Evolutionary conservation across 2,888 invertebrate species (phyloP).

Genomic region (Cryptocephalus moraei): DNA sequence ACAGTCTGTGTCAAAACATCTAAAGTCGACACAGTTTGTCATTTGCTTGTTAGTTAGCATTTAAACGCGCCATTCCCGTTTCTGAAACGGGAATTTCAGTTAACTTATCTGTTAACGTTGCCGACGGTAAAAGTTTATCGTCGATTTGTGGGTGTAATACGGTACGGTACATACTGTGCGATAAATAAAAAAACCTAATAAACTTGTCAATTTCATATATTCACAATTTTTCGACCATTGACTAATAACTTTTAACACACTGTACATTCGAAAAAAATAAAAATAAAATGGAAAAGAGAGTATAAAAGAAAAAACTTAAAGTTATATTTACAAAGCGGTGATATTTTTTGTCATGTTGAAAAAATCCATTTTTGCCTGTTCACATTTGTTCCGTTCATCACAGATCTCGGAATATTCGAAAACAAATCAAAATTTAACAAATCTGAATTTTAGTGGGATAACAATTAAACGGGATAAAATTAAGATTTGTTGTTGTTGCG

Average conservation of each 20-base stretch:
- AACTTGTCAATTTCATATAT: slow-evolving; percentile 40
- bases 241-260: slow-evolving; percentile 38
- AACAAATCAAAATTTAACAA: slow-evolving; percentile 19
- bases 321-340: slow-evolving; percentile 37
- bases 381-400: slow-evolving; percentile 20
- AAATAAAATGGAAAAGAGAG: too few species aligned
- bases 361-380: too few species aligned
- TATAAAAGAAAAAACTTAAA: slow-evolving; percentile 29
- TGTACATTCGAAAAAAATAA: slow-evolving; percentile 35
- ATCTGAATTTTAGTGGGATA: neutral
- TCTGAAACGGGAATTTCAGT: too few species aligned
- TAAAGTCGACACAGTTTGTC: too few species aligned
- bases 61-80: too few species aligned
- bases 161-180: too few species aligned
- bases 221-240: slow-evolving; percentile 39
- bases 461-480: slow-evolving; percentile 10
- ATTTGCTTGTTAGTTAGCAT: too few species aligned
- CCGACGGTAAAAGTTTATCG: neutral
- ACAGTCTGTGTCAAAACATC: too few species aligned
- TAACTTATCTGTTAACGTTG: neutral
- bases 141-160: too few species aligned
- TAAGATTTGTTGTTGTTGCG: slow-evolving; percentile 16
- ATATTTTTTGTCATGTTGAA: slow-evolving; percentile 16
- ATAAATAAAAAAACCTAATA: slow-evolving; percentile 10
- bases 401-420: slow-evolving; percentile 22